Base-by-base conservation (phyloP, 2,888 invertebrate species). In the Ashinkailepas kermadecensis region DNA sequence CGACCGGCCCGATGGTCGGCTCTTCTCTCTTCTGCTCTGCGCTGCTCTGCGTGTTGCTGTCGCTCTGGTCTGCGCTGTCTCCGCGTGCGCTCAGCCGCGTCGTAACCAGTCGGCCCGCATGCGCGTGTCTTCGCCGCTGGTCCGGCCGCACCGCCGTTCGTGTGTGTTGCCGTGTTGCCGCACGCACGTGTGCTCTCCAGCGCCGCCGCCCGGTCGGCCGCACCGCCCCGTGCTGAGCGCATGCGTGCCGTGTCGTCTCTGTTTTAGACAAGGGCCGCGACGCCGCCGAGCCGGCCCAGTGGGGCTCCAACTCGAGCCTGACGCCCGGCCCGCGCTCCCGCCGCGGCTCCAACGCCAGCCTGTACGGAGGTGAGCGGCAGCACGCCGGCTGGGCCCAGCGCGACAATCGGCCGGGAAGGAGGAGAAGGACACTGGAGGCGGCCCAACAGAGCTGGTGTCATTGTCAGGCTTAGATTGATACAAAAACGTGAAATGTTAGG, bases 271-370 rank as follows among this genome's bases (percentile, higher is more conserved):
- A 74, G 56, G 54, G 56, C 18, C 74, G 74, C 15, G 74, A 74
- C 21, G 54, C 23, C 56, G 13, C 21, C 54, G 74, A 74, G 8
- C 1, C 12, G 12, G 11, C 23, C n/a, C 74, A 74, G 56, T 78
- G 83, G 58, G 84, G 84, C 54, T 84, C 84, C 23, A 82, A 81
- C 25, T 82, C 82, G 18, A 84, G 83, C 64, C 81, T 84, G 15
- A 58, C 81, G 39, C 57, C 81, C 12, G 79, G 81, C 8, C 39
- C 80, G 57, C 78, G 81, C 25, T 80, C 81, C 13, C 81, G 84
- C 59, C 80, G 84, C 18, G 84, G 84, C 59, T 84, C 84, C 64
- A 84, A 83, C 80, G 82, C 84, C 21, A 83, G 84, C 56, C 67
- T 84, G 13, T 83, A 84, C 78, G 83, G 81, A 25, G 84, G 83